Conservation (phyloP, 2,888 invertebrate species). For the Chymomyza fuscimana region DNA sequence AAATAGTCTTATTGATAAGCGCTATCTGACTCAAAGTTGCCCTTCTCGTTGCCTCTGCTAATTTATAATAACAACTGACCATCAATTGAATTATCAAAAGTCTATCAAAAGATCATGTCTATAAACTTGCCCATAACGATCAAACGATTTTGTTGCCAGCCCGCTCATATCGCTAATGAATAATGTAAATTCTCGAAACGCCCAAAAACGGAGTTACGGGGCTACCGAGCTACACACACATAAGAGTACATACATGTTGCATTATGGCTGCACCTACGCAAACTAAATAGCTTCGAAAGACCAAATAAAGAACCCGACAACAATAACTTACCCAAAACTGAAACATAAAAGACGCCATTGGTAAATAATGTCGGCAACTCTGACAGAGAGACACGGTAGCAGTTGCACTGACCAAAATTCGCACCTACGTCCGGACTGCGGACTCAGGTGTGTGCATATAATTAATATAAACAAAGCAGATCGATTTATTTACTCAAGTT, state of each 20-base stretch:
- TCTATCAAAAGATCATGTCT: background rate
- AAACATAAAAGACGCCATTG: conserved; percentile 42
- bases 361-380: conserved; percentile 43
- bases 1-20: background rate
- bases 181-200: conserved; percentile 22
- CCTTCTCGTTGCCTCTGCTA: background rate
- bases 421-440: conserved; percentile 47
- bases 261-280: conserved; percentile 34
- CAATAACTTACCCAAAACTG: background rate
- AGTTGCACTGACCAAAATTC: conserved; percentile 39
- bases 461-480: conserved; percentile 57
- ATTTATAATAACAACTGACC: background rate
- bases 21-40: background rate
- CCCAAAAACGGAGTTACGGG: conserved; percentile 18
- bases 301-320: background rate
- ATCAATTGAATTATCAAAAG: background rate
- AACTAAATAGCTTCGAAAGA: background rate
- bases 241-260: conserved; percentile 12
- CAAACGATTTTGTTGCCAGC: conserved; percentile 65
- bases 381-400: conserved; percentile 1
- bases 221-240: conserved; percentile 42
- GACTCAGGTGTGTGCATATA: conserved; percentile 43
- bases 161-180: conserved; percentile 54
- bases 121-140: conserved; percentile 39
- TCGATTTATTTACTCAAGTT: conserved; percentile 38